phyloP scores from a whole-genome alignment of 1,140 invertebrate species.

The Asbolus verrucosus region DNA sequence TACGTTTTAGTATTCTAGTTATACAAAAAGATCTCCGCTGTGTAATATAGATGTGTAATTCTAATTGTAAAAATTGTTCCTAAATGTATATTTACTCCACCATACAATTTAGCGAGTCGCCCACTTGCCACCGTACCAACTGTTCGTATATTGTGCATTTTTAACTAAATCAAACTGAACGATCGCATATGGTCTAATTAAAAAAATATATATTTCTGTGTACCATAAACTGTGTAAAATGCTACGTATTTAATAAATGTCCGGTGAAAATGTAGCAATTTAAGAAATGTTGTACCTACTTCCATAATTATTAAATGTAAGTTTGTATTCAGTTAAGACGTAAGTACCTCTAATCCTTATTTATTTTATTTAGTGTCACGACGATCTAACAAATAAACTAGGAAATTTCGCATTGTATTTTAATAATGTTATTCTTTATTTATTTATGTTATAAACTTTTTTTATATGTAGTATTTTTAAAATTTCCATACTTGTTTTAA shows the following conservation, averaged over 20 bases:
- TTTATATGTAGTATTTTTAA: slow-evolving; percentile 43
- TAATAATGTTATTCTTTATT: slow-evolving; percentile 8
- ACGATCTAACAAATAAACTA: slow-evolving; percentile 29
- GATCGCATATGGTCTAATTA: too few species aligned
- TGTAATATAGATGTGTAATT: slow-evolving; percentile 36
- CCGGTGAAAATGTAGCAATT: background rate
- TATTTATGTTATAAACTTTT: slow-evolving; percentile 39
- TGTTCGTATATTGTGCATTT: too few species aligned
- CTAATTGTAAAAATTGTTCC: slow-evolving; percentile 38
- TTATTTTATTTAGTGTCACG: background rate
- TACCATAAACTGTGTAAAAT: slow-evolving; percentile 17
- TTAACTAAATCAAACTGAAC: too few species aligned
- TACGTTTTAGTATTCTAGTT: slow-evolving; percentile 55
- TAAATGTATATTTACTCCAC: slow-evolving; percentile 22
- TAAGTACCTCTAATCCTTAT: slow-evolving; percentile 23
- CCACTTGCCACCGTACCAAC: background rate
- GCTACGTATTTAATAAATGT: slow-evolving; percentile 21
- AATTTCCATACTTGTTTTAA: slow-evolving; percentile 31
- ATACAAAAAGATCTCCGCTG: slow-evolving; percentile 40
- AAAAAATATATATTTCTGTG: slow-evolving; percentile 1
- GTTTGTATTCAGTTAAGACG: slow-evolving; percentile 31
- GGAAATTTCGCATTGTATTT: slow-evolving; percentile 28
- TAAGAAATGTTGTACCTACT: slow-evolving; percentile 12
- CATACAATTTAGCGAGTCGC: slow-evolving; percentile 3
- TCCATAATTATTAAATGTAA: background rate